Conservation (phyloP, 2,797 vertebrate genomes). For the Basileuterus tristriatus region DNA sequence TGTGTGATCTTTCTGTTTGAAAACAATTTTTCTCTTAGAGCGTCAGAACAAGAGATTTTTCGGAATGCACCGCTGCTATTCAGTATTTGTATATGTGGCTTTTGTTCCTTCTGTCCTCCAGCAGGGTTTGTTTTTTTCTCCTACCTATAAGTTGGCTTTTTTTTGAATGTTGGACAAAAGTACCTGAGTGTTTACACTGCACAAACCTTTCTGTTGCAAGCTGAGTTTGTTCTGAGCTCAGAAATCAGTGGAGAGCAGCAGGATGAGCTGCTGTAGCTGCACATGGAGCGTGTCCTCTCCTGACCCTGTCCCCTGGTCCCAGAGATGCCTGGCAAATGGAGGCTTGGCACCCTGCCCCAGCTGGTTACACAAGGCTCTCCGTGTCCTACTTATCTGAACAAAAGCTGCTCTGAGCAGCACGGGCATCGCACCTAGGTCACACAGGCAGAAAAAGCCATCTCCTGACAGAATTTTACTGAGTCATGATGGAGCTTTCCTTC, state of each 20-base stretch:
- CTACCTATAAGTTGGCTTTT: neutral
- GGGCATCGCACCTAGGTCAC: slow-evolving; percentile 53
- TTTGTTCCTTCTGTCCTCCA: neutral
- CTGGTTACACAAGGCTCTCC: slow-evolving; percentile 53
- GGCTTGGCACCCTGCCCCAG: slow-evolving; percentile 71
- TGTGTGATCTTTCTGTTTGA: neutral
- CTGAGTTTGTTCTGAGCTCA: neutral
- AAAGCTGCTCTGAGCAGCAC: slow-evolving; percentile 53
- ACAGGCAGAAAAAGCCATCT: slow-evolving; percentile 54
- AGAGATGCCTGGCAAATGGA: slow-evolving; percentile 64
- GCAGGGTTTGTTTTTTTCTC: neutral
- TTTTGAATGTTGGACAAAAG: neutral
- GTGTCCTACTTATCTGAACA: slow-evolving; percentile 71
- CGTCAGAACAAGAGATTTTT: neutral
- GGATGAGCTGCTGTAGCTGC: slow-evolving; percentile 52
- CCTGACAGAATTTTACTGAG: slow-evolving; percentile 45
- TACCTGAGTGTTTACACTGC: neutral
- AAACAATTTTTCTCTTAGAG: neutral
- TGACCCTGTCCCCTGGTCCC: slow-evolving; percentile 45
- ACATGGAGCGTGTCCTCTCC: slow-evolving; percentile 67
- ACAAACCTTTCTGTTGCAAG: neutral
- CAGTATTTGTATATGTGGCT: neutral
- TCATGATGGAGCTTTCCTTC: slow-evolving; percentile 52
- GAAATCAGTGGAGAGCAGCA: neutral
- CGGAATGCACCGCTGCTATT: neutral